phyloP scores from a whole-genome alignment of 1,140 invertebrate genomes.

The Ruditapes philippinarum region DNA sequence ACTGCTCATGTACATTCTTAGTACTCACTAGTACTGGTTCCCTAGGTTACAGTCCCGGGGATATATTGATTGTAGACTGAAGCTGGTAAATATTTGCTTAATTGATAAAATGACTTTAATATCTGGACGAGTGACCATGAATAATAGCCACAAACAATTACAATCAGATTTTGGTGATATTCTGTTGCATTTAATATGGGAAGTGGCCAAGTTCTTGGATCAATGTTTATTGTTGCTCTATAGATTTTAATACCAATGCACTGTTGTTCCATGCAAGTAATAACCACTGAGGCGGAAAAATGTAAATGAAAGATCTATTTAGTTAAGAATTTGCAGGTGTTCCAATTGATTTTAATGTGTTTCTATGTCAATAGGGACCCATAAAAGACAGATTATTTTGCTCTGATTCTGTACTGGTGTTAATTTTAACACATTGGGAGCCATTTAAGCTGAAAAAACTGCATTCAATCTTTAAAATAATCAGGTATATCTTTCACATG shows the following conservation, averaged over 20 bases:
- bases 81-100: slow-evolving; percentile 36
- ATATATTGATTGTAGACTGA: slow-evolving; percentile 15
- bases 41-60: slow-evolving; percentile 4
- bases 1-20: not conserved
- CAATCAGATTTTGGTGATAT: not conserved
- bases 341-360: too few relatives aligned
- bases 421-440: too few relatives aligned
- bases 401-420: too few relatives aligned
- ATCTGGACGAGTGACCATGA: not conserved
- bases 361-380: too few relatives aligned
- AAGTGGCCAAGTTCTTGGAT: not conserved
- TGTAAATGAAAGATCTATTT: not conserved
- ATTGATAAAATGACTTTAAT: slow-evolving; percentile 36
- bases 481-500: too few relatives aligned
- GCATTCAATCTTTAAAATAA: too few relatives aligned
- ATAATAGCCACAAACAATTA: slow-evolving; percentile 27
- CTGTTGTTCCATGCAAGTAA: not conserved
- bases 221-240: slow-evolving; percentile 11
- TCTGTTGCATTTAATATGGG: not conserved
- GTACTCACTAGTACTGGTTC: not conserved
- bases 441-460: too few relatives aligned
- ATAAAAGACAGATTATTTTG: too few relatives aligned
- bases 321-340: not conserved
- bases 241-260: not conserved
- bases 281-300: not conserved